phyloP scores from a whole-genome alignment of 2,888 invertebrate genomes.

The Malachius bipustulatus region DNA sequence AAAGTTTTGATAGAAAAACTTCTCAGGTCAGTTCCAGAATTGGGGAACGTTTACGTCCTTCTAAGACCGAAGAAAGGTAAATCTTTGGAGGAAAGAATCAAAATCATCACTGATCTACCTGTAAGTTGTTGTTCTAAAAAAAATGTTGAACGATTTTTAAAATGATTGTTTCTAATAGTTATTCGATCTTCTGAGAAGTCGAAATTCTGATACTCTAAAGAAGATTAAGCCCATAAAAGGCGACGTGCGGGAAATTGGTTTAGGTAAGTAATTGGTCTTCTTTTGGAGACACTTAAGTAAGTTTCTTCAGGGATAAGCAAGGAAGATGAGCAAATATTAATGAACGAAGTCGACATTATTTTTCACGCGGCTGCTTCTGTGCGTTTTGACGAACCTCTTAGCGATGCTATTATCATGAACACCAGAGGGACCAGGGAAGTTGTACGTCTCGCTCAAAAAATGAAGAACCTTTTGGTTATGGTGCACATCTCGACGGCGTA shows the following conservation, averaged over 20 bases:
- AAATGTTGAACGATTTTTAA: too few relatives aligned
- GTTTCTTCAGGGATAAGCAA: constrained; percentile 40
- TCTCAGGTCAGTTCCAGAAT: constrained; percentile 46
- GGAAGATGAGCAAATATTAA: constrained; percentile 39
- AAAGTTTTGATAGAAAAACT: constrained; percentile 29
- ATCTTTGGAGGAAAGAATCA: constrained; percentile 46
- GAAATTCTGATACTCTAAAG: constrained; percentile 41
- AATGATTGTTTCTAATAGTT: constrained; percentile 36
- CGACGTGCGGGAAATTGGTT: constrained; percentile 43
- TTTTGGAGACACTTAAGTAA: constrained; percentile 4
- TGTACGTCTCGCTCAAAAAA: constrained; percentile 45
- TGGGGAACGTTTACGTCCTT: constrained; percentile 65
- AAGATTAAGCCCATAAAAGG: constrained; percentile 58
- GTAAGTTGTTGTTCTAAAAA: too few relatives aligned
- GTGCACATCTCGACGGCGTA: constrained; percentile 83
- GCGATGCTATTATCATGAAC: constrained; percentile 50
- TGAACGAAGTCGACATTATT: constrained; percentile 52
- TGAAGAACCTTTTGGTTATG: constrained; percentile 43
- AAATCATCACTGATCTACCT: constrained; percentile 42
- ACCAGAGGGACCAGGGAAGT: constrained; percentile 53
- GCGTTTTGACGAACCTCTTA: constrained; percentile 69
- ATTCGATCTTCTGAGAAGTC: constrained; percentile 46
- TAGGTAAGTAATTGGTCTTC: constrained; percentile 36
- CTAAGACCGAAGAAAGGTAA: constrained; percentile 61
- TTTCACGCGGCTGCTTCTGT: constrained; percentile 75